Evolutionary conservation across 2,888 invertebrate species (phyloP), one percentile per base, ranked within the genome.

Genomic region (Nomada hirtipes): DNA sequence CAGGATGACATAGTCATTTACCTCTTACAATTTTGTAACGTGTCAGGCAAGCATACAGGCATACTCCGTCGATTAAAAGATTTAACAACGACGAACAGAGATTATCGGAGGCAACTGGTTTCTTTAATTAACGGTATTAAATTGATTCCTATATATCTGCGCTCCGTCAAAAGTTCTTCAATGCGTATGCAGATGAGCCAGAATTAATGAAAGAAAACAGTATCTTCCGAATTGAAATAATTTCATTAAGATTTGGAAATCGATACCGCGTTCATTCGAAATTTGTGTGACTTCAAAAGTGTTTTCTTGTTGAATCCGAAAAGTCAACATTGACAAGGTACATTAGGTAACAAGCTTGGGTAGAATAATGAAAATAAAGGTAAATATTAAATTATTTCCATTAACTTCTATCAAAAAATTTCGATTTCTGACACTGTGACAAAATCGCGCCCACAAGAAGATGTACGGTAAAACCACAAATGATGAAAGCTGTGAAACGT

Each of bases 11-110:
- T 26, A 15, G 20, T 60, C 69, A 65, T 82, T 79, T 70, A 73
- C 82, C 82, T 80, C 78, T 57, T 73, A 69, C 63, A 76, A 52
- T 75, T 67, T 55, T 65, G 15, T 13, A 69, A 74, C n/a, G 9
- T 44, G 47, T 53, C 59, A 15, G 11, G 20, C 26, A 23, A 50
- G 11, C 23, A 20, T 36, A 55, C 50, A 52, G 26, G 64, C 50
- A 23, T 15, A 29, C 26, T 13, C 26, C 26, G 7, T 9, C 65
- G 64, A 57, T 76, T 68, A 55, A 76, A 74, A 42, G 55, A 20
- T 70, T 74, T n/a, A 65, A 52, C 59, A 15, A 20, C 23, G n/a
- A 23, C 57, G 18, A 18, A 44, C 18, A 52, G 55, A 53, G 47
- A 47, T 79, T 70, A 65, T 55, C 65, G 11, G 55, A 59, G 47